Evolutionary conservation across 2,888 invertebrate genomes (phyloP).

Genomic region (Chamaedrilus cognettii): DNA sequence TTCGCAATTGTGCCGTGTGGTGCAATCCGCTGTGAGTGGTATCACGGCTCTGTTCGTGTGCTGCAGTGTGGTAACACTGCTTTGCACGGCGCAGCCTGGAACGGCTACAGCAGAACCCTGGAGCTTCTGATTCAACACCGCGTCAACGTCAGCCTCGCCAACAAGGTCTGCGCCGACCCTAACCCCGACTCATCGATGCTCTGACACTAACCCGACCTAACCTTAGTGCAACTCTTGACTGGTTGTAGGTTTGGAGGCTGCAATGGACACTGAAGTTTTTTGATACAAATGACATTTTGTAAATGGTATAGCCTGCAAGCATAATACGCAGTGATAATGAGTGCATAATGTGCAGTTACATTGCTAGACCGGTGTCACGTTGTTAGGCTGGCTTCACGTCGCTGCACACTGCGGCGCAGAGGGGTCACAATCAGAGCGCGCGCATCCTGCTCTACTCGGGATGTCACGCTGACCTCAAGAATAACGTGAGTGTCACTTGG

Average conservation of each 20-base stretch:
- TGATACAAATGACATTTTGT: too few species aligned
- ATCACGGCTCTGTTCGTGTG: neutral
- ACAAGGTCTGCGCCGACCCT: conserved; percentile 41
- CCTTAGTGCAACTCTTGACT: too few species aligned
- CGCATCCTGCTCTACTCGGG: conserved; percentile 84
- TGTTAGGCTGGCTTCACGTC: conserved; percentile 80
- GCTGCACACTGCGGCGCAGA: conserved; percentile 93
- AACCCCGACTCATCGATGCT: too few species aligned
- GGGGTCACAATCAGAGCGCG: conserved; percentile 94
- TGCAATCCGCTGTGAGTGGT: neutral
- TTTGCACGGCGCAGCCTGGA: conserved; percentile 92
- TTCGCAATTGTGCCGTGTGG: neutral
- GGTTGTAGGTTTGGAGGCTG: too few species aligned
- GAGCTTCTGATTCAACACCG: conserved; percentile 72
- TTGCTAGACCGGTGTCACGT: neutral
- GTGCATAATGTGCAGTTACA: too few species aligned
- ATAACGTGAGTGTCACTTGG: conserved; percentile 83
- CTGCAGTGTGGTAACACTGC: conserved; percentile 61
- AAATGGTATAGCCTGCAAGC: too few species aligned
- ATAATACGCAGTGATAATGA: too few species aligned
- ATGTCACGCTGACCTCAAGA: conserved; percentile 84
- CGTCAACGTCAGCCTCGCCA: conserved; percentile 61
- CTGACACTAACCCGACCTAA: too few species aligned
- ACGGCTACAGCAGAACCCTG: conserved; percentile 86
- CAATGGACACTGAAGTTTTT: too few species aligned